phyloP scores from a whole-genome alignment of 2,888 invertebrate species.

The Gibbula magus region DNA sequence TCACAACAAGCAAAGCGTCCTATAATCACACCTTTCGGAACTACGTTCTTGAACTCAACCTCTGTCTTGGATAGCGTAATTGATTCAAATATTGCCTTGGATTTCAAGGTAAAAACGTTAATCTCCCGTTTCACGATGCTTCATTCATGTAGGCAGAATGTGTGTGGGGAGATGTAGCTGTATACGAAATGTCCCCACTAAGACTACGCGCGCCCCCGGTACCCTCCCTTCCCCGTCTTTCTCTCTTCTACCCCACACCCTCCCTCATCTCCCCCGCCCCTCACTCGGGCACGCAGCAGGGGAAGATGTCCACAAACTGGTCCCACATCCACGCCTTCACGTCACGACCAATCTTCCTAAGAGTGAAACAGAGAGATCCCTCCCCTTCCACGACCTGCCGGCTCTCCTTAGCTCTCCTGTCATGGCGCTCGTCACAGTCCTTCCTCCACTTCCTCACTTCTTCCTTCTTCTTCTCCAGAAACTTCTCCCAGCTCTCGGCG shows the following conservation, averaged over 20 bases:
- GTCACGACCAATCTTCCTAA: neutral
- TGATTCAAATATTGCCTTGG: no score
- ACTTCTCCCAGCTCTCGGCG: neutral
- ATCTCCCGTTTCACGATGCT: no score
- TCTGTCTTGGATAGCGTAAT: no score
- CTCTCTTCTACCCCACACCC: neutral
- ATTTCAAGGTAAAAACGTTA: no score
- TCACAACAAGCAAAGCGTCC: no score
- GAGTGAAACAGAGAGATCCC: neutral
- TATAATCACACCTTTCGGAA: no score
- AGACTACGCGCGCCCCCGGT: no score
- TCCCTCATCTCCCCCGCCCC: neutral
- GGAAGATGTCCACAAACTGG: slow-evolving; percentile 15
- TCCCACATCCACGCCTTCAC: neutral
- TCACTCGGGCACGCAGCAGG: slow-evolving; percentile 9
- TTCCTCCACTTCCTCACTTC: neutral
- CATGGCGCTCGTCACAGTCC: neutral
- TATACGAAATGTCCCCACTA: no score
- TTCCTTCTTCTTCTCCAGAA: neutral
- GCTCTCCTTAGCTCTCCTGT: neutral
- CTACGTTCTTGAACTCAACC: no score
- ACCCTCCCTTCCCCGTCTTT: no score
- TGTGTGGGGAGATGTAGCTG: no score
- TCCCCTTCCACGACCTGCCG: neutral
- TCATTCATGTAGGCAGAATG: no score